Base-by-base conservation (phyloP, 1,140 invertebrate species). In the Brachionus koreanus region DNA sequence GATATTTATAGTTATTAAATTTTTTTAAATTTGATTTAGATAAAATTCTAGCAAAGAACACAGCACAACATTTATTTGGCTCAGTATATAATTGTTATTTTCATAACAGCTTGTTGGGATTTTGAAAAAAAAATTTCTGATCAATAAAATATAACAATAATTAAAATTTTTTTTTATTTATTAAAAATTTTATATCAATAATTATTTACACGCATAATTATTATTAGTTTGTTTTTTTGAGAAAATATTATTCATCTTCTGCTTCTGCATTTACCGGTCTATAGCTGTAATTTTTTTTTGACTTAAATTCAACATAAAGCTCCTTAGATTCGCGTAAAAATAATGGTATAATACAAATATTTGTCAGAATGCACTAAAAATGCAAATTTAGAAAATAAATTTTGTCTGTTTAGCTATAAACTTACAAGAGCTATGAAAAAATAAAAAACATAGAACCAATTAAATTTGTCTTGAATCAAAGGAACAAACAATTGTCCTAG, bases 131-230 rank as follows among this genome's bases (percentile, higher is more conserved):
- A n/a, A n/a, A n/a, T n/a, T n/a, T n/a, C n/a, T n/a, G n/a, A n/a
- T n/a, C n/a, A n/a, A n/a, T n/a, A n/a, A n/a, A n/a, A n/a, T n/a
- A n/a, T n/a, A n/a, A n/a, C n/a, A n/a, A n/a, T n/a, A n/a, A n/a
- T n/a, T n/a, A n/a, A n/a, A n/a, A n/a, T n/a, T n/a, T 29, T 29
- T 29, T 29, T 29, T 29, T 29, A 29, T 29, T 29, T 29, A 29
- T 29, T 29, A 29, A 29, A 29, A 29, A 29, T 29, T 29, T 29
- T 29, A 29, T 29, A 29, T 29, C 29, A 29, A 29, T 29, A 29
- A 29, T 29, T 29, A 29, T 29, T 46, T 93, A 91, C 86, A 92
- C 87, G 88, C 96, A 96, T 19, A 97, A 87, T 85, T 96, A 29
- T 29, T 29, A 29, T 29, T 29, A 29, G 3, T 2, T 2, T 29